These are phyloP conservation scores for Lepilemur ruficaudatus DNA, from an alignment of 2,797 vertebrate species.

Conservation along the genomic window DNA sequence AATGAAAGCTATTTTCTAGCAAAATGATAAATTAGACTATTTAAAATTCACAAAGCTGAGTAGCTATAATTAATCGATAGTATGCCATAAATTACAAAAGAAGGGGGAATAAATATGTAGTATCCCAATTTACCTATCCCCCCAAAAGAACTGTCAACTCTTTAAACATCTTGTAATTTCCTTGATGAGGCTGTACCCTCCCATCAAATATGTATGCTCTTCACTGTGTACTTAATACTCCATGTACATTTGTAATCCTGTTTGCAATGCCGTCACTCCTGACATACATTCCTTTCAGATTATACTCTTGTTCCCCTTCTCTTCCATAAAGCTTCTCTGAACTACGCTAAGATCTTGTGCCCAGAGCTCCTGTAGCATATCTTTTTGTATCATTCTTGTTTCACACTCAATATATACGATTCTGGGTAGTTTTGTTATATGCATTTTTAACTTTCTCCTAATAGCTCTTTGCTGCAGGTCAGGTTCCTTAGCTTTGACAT, in stretches of 20 bases:
- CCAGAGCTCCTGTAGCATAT: not conserved
- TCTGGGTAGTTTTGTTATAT: not conserved
- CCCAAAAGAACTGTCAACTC: not conserved
- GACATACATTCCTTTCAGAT: not conserved
- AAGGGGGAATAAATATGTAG: not conserved
- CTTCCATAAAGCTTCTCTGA: not conserved
- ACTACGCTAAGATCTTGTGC: not conserved
- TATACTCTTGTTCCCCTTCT: not conserved
- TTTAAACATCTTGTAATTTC: not conserved
- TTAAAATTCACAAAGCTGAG: slow-evolving; percentile 46
- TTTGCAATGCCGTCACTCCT: not conserved
- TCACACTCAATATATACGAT: not conserved
- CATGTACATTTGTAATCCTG: not conserved
- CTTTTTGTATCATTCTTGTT: not conserved
- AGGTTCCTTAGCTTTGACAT: not conserved
- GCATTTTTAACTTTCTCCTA: not conserved
- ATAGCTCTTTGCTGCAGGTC: not conserved
- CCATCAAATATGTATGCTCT: not conserved
- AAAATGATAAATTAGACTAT: slow-evolving; percentile 21
- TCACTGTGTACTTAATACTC: not conserved
- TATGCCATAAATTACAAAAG: not conserved
- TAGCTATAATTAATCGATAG: not conserved
- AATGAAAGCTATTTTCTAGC: not conserved
- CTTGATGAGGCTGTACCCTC: not conserved
- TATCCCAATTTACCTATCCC: not conserved